These are phyloP conservation scores for Daubentonia madagascariensis DNA, from an alignment of 2,113 vertebrate genomes.

Conservation along the genomic window DNA sequence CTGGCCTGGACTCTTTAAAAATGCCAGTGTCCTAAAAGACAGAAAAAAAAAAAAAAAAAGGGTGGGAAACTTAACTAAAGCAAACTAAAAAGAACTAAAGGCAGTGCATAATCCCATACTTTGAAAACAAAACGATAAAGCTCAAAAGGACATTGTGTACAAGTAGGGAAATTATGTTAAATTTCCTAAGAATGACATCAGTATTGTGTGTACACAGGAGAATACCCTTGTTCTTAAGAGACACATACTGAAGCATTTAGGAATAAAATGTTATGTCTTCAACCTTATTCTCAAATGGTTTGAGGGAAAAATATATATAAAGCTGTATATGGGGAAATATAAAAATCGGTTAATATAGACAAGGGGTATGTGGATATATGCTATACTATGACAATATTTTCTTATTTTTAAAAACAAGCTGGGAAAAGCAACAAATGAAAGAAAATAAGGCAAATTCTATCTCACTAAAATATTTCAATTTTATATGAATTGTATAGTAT, in stretches of 20 bases:
- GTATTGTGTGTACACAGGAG: background rate
- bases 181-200: background rate
- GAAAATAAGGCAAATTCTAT: background rate
- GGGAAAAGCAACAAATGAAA: background rate
- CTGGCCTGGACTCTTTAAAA: background rate
- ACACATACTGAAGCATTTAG: background rate
- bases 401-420: background rate
- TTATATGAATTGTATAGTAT: background rate
- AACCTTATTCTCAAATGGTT: background rate
- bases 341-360: background rate
- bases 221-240: background rate
- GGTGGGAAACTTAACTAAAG: background rate
- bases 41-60: background rate
- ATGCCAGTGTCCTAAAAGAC: background rate
- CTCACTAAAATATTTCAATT: background rate
- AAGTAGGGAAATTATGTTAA: background rate
- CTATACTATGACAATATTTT: constrained; percentile 4
- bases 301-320: background rate
- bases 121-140: background rate
- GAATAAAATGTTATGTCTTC: background rate
- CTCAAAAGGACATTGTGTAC: background rate
- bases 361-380: background rate
- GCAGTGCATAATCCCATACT: background rate
- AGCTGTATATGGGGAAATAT: background rate
- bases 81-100: background rate